A percentile compares a stretch with the other conserved stretches of the same genome.
Evolutionary conservation across 2,888 invertebrate species (phyloP).

Genomic region (Lycophotia porphyrea): DNA sequence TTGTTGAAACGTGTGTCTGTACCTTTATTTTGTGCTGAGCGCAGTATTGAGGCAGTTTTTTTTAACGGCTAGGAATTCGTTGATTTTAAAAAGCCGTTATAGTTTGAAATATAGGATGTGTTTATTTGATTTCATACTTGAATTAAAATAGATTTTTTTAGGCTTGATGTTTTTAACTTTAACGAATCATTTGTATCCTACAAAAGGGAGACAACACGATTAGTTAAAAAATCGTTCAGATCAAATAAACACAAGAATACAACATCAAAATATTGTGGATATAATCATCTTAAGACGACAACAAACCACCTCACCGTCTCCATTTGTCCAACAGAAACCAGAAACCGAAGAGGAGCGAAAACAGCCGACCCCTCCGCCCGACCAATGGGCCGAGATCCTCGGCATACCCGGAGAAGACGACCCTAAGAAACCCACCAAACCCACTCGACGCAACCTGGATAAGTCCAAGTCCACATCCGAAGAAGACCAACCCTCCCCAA

Average conservation of each 20-base stretch:
- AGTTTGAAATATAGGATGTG: neutral
- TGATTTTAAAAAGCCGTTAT: neutral
- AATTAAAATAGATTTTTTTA: neutral
- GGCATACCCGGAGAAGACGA: constrained; percentile 84
- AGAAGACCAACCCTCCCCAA: constrained; percentile 77
- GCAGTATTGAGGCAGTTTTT: neutral
- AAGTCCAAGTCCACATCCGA: constrained; percentile 71
- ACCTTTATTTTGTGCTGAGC: constrained; percentile 36
- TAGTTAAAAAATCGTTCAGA: neutral
- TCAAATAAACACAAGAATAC: neutral
- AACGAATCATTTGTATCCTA: neutral
- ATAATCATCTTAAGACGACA: constrained; percentile 6
- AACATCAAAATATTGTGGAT: constrained; percentile 51
- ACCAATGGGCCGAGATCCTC: constrained; percentile 88
- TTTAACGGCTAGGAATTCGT: too few relatives aligned
- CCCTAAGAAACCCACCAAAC: constrained; percentile 44
- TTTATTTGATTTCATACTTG: neutral
- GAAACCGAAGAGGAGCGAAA: constrained; percentile 80
- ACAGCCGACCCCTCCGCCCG: constrained; percentile 86
- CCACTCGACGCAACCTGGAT: constrained; percentile 44
- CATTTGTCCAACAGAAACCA: constrained; percentile 66
- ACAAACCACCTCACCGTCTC: constrained; percentile 55
- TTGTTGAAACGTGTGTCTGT: neutral
- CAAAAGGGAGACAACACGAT: neutral
- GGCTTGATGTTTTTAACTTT: neutral